Evolutionary conservation across 2,113 vertebrate species (phyloP), one percentile per base, ranked within the genome.

Genomic region (Pardalotus punctatus): DNA sequence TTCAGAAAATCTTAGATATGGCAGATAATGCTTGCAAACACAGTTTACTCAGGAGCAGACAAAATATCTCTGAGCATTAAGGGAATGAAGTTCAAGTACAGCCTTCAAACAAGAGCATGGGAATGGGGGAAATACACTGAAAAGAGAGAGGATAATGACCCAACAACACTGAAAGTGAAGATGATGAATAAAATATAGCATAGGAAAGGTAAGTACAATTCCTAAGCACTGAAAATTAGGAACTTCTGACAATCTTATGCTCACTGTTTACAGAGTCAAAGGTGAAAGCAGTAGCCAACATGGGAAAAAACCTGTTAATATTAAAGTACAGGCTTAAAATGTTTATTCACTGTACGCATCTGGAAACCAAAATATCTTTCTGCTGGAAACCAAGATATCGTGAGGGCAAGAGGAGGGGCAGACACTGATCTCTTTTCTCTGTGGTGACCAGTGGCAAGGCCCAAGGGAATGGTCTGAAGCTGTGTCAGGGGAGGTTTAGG

Each of bases 381-480:
- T 25, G 33, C 19, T 40, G 33, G 19, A 86, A 92, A 77, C 9
- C 22, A 77, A 62, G 7, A 10, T 11, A 78, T 4, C 24, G 33
- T 29, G 38, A 54, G 23, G 15, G 14, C 2, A 86, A 45, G 28
- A 28, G 28, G 10, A 61, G 23, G 4, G 20, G 38, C 40, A 54
- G n/a, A 1, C 12, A 14, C 5, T 54, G 38, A n/a, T 38, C 19
- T 38, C 28, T 38, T 16, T 38, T 16, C 12, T 11, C 47, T 14
- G 0, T 45, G 28, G 28, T 38, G 28, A 3, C 11, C 54, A 24
- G 27, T n/a, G 15, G 29, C 38, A 70, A 19, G 19, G 38, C 12
- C 6, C 0, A 0, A 47, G 12, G 15, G 19, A 38, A 0, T 14
- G 15, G 28, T n/a, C n/a, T 61, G n/a, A 45, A 69, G 10, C 0